Conservation (phyloP, 2,888 invertebrate genomes). For the Agriopis marginaria region DNA sequence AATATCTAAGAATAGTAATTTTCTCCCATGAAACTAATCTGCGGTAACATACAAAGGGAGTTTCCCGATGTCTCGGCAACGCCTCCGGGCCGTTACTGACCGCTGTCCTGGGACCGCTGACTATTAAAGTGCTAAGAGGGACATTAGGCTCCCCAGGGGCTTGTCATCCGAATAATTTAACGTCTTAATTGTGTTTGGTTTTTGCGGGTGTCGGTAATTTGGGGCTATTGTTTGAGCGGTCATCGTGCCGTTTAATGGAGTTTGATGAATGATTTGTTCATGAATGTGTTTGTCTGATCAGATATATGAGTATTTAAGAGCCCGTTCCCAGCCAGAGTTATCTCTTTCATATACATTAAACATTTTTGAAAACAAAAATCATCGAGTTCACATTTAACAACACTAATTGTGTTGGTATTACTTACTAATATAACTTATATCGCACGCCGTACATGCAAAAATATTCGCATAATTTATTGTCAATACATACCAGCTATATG, state of each 20-base stretch:
- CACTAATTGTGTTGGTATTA: no score
- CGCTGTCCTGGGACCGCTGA: conserved; percentile 69
- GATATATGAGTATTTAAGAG: no score
- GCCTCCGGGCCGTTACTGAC: conserved; percentile 80
- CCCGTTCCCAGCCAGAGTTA: no score
- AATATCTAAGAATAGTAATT: not conserved
- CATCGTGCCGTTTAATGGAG: conserved; percentile 9
- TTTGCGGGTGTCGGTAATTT: conserved; percentile 52
- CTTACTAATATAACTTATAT: no score
- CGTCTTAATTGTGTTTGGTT: conserved; percentile 77
- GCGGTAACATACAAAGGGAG: conserved; percentile 82
- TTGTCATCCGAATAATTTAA: conserved; percentile 82
- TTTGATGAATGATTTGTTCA: not conserved
- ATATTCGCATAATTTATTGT: no score
- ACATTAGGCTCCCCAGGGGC: conserved; percentile 78
- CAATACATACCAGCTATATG: no score
- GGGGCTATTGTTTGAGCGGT: conserved; percentile 28
- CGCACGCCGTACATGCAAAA: no score
- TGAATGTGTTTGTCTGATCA: not conserved
- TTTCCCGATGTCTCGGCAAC: conserved; percentile 74
- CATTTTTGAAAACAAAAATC: no score
- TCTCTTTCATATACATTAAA: no score
- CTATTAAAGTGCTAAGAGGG: conserved; percentile 86
- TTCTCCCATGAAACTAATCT: conserved; percentile 67
- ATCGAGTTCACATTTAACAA: no score